Base-by-base conservation (phyloP, 2,888 invertebrate species). In the Octodonta nipae region DNA sequence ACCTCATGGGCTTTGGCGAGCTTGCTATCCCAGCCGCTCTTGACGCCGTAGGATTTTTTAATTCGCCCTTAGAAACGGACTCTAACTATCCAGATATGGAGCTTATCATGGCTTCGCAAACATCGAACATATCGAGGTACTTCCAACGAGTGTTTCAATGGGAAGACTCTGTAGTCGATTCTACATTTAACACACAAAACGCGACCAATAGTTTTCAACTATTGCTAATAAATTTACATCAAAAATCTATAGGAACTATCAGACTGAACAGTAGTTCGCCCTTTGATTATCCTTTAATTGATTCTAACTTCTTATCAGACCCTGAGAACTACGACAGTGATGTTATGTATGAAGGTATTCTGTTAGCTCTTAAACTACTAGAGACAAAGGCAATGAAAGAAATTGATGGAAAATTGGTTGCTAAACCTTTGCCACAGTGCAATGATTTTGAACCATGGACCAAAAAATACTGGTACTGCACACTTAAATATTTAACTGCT, bases 401-500 rank as follows among this genome's bases (percentile, higher is more conserved):
- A 41, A 67, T 69, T 28, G 64, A 66, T n/a, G 64, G 70, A 0
- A 58, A 65, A 26, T 40, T 42, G 10, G 32, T 37, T 7, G 30
- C 22, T 6, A 40, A 38, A 28, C 37, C 42, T 2, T 15, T 45
- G 13, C 40, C 35, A 1, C 61, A 61, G 1, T 77, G 76, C 51
- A 57, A 55, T 13, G 32, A 52, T 0, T 39, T 58, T 8, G 34
- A 39, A 5, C 71, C 70, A 34, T 69, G 67, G 40, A 63, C 70
- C 1, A 76, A 76, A 36, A 68, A 68, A 20, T 80, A 78, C 48
- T 78, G 79, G 75, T 70, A 71, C 36, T 81, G 80, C 52, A 70
- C 73, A 6, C 37, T 49, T 13, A 41, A 41, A 35, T 43, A 72
- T 12, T 32, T 38, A 6, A 28, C 33, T 4, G 26, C 20, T 4